A percentile compares a stretch with the other conserved stretches of the same genome.
phyloP scores from a whole-genome alignment of 2,113 vertebrate species.

The Ailuropoda melanoleuca region DNA sequence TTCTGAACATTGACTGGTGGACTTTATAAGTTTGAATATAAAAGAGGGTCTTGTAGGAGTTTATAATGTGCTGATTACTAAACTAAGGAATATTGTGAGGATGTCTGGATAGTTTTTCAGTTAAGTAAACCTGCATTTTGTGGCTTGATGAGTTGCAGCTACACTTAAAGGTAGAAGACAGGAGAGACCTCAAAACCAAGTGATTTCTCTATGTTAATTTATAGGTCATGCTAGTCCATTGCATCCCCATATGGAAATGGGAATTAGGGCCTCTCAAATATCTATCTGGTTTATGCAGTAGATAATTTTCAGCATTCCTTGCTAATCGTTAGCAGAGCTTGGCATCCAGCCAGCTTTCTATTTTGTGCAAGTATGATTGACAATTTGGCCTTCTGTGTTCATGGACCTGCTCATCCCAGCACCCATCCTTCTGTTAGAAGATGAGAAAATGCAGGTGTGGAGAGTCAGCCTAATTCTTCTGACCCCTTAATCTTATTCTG shows the following conservation, averaged over 20 bases:
- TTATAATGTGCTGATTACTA: background rate
- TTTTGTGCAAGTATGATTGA: background rate
- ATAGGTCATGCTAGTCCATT: background rate
- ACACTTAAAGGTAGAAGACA: background rate
- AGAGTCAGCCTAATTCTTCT: background rate
- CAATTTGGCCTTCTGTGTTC: background rate
- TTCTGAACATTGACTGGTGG: background rate
- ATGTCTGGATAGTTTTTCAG: background rate
- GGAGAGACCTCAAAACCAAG: background rate
- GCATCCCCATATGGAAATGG: background rate
- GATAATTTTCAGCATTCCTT: background rate
- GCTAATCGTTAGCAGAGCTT: background rate
- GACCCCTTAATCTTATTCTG: background rate
- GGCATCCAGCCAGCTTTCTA: background rate
- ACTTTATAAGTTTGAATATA: background rate
- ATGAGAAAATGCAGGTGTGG: background rate
- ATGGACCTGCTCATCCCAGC: background rate
- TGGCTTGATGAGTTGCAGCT: background rate
- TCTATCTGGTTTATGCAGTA: fast-evolving
- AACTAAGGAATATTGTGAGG: background rate
- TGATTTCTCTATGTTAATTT: background rate
- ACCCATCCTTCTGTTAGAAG: background rate
- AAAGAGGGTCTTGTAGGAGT: background rate
- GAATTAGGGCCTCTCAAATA: background rate
- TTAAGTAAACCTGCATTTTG: background rate